Percentiles rank a stretch among this genome's conserved stretches.
phyloP scores from a whole-genome alignment of 1,140 invertebrate genomes.

The Harpegnathos saltator region DNA sequence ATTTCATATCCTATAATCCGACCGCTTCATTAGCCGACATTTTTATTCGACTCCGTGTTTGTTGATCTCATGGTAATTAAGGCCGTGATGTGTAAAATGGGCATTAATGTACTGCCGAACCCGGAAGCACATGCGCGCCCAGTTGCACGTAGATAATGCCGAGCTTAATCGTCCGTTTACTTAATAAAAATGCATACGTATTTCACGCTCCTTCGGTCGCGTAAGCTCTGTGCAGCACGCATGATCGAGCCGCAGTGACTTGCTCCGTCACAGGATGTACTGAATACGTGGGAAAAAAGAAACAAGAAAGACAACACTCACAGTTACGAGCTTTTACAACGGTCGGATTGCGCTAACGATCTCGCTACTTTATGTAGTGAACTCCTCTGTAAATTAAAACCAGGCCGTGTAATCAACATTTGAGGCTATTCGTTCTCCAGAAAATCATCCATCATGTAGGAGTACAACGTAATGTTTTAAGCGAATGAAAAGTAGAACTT shows the following conservation, averaged over 20 bases:
- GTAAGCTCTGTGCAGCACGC: background rate
- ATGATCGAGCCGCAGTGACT: background rate
- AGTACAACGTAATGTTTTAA: background rate
- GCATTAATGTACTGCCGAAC: constrained; percentile 10
- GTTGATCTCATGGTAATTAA: constrained; percentile 49
- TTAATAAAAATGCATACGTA: background rate
- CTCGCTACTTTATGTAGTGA: background rate
- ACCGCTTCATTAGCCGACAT: background rate
- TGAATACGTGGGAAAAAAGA: constrained; percentile 19
- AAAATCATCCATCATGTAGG: background rate
- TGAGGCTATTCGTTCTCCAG: background rate
- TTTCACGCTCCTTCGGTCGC: constrained; percentile 23
- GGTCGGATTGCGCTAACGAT: background rate
- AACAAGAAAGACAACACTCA: too few species aligned
- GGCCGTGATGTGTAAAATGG: constrained; percentile 21
- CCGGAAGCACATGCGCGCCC: background rate
- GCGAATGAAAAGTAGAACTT: background rate
- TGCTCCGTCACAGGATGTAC: background rate
- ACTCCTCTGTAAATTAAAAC: constrained; percentile 12
- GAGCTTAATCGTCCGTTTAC: constrained; percentile 33
- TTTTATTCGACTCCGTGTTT: constrained; percentile 21
- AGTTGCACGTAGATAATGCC: constrained; percentile 9
- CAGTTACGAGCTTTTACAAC: constrained; percentile 15
- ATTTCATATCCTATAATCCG: background rate
- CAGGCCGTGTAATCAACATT: constrained; percentile 32